Evolutionary conservation across 2,797 vertebrate species (phyloP).

Genomic region (Protonibea diacanthus): DNA sequence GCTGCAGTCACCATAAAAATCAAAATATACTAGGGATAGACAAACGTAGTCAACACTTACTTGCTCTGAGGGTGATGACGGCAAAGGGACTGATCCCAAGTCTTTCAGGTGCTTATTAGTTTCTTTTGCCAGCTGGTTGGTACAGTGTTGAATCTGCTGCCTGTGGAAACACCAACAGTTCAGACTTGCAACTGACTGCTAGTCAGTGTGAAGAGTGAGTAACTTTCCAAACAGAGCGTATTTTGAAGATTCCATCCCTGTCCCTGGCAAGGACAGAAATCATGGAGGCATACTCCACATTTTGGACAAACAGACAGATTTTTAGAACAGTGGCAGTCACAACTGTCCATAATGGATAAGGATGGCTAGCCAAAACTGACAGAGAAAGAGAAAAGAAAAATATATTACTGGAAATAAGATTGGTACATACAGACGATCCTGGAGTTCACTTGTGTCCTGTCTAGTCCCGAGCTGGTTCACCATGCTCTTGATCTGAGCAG

Average conservation of each 20-base stretch:
- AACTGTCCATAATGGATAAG: not conserved
- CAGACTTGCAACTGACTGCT: not conserved
- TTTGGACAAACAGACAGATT: not conserved
- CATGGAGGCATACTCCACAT: not conserved
- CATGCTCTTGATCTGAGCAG: conserved; percentile 95
- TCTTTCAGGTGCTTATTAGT: conserved; percentile 96
- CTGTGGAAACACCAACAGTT: conserved; percentile 73
- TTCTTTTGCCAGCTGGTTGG: conserved; percentile 95
- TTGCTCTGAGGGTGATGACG: conserved; percentile 91
- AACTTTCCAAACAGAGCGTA: not conserved
- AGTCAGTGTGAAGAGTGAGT: not conserved
- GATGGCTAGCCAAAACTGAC: not conserved
- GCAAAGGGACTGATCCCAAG: conserved; percentile 88
- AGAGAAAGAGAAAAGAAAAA: not conserved
- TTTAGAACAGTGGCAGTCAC: not conserved
- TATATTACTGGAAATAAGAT: not conserved
- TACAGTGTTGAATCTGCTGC: conserved; percentile 94
- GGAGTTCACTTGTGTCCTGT: conserved; percentile 93
- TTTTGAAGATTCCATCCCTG: not conserved
- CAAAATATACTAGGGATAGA: not conserved
- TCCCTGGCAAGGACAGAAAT: too few relatives aligned
- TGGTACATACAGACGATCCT: conserved; percentile 92
- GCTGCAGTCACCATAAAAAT: too few relatives aligned
- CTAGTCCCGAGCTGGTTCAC: conserved; percentile 94
- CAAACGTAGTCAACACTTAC: conserved; percentile 73